Evolutionary conservation across 2,888 invertebrate species (phyloP), one percentile per base, ranked within the genome.

Genomic region (Liposcelis brunnea): DNA sequence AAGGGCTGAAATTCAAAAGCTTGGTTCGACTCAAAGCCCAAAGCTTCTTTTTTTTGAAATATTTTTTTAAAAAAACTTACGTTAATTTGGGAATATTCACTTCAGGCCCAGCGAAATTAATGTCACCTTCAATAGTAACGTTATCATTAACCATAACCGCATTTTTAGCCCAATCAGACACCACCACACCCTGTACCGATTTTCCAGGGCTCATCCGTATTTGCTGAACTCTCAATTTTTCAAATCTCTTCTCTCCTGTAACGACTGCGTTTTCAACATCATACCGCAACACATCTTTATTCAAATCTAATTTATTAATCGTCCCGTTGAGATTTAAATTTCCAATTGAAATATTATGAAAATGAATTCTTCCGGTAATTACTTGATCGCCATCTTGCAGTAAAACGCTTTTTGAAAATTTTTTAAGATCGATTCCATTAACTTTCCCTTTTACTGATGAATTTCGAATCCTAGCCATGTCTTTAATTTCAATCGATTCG

Each of bases 281-380:
- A 42, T 60, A 58, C 36, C 65, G 62, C 50, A 71, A 60, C 14
- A 75, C 59, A 52, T 75, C 74, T 7, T 59, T 60, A 11, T 59
- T 55, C 19, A 75, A 58, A 58, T 70, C 63, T 37, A 70, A 55
- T 48, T 62, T 57, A 53, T 75, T 75, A 14, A 75, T 60, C 4
- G 53, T 55, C 1, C 63, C 60, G 32, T 48, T 12, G 59, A 47
- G 44, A 50, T 35, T 10, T 34, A 21, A 16, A 47, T 46, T 44
- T 47, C 26, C 32, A 11, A 33, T 19, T 10, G 14, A 10, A n/a
- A 50, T 14, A 21, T 51, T 47, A 32, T 52, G 46, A 44, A 52
- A 51, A 10, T 43, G 32, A 12, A 49, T 44, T 11, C 36, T 14
- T 12, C 35, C 45, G n/a, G 43, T 33, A 33, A 72, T 63, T 10